Evolutionary conservation across 2,888 invertebrate genomes (phyloP), one percentile per base, ranked within the genome.

Genomic region (Melipona bicolor): DNA sequence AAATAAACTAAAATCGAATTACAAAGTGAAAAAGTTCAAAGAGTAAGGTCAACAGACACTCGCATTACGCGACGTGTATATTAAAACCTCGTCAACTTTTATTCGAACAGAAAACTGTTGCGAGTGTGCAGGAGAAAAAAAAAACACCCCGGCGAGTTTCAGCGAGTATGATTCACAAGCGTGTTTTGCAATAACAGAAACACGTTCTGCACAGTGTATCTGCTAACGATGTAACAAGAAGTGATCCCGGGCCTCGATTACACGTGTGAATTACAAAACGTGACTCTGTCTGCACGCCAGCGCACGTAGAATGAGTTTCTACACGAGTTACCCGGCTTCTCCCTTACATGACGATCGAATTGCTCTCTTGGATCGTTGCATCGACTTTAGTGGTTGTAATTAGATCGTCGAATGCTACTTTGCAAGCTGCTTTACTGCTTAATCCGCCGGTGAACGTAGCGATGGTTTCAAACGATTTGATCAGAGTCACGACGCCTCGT

Each of bases 341-440:
- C 43, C 64, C 21, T 70, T 80, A 77, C 78, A 83, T 71, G 77
- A 74, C 71, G 90, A 90, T 90, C 88, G 85, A 85, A 87, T 90
- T 90, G 88, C 91, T 50, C 75, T 78, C 78, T 69, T 69, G 76
- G 83, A 83, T 89, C 86, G 86, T 86, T 43, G 43, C 43, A 43
- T 43, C 43, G 43, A 43, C 43, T 90, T 90, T 88, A 87, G 36
- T 70, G 64, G 49, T 69, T 83, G 90, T 88, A 91, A 90, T 90
- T 84, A 79, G 87, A 89, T 89, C 87, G 75, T 59, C 76, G 77
- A 78, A 56, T 77, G 79, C 79, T 74, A 68, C 68, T 36, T 68
- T 32, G 61, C 73, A 52, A 62, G 32, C 50, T 32, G 50, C 62
- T 49, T 62, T 72, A 61, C 72, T 27, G 49, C 72, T 79, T 69